Percentiles rank a stretch among this genome's conserved stretches.
Evolutionary conservation across 2,888 invertebrate genomes (phyloP).

Genomic region (Drosophila affinis): DNA sequence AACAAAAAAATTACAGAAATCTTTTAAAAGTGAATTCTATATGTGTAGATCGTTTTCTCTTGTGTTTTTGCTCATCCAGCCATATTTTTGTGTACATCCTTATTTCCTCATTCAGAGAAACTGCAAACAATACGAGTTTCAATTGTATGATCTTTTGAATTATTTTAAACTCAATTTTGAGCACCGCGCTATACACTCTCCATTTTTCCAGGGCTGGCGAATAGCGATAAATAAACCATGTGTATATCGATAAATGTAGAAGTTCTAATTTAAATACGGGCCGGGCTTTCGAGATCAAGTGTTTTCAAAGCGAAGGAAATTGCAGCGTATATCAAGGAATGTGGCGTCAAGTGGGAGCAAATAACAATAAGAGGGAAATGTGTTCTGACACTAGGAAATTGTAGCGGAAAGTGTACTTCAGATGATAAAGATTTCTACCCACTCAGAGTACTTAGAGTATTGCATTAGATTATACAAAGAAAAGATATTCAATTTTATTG

Average conservation of each 20-base stretch:
- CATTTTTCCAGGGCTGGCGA: background rate
- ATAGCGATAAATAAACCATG: background rate
- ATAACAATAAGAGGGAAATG: slow-evolving; percentile 21
- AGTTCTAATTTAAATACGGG: background rate
- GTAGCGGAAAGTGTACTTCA: background rate
- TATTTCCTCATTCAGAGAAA: too few relatives aligned
- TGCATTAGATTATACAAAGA: slow-evolving; percentile 32
- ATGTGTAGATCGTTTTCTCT: too few relatives aligned
- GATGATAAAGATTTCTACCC: too few relatives aligned
- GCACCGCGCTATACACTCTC: background rate
- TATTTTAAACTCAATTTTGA: background rate
- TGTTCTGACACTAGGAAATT: background rate
- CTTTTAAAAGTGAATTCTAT: too few relatives aligned
- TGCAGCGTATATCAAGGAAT: background rate
- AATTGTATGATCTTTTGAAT: too few relatives aligned
- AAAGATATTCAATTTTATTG: slow-evolving; percentile 57
- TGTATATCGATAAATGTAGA: background rate
- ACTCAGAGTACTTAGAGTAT: too few relatives aligned
- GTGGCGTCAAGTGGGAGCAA: background rate
- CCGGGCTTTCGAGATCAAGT: background rate
- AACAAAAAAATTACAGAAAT: too few relatives aligned
- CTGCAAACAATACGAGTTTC: too few relatives aligned
- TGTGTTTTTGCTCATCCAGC: too few relatives aligned
- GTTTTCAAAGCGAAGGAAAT: background rate
- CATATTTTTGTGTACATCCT: too few relatives aligned